These are phyloP conservation scores for Sebastes schlegelii DNA, from an alignment of 2,113 vertebrate species.

Conservation along the genomic window DNA sequence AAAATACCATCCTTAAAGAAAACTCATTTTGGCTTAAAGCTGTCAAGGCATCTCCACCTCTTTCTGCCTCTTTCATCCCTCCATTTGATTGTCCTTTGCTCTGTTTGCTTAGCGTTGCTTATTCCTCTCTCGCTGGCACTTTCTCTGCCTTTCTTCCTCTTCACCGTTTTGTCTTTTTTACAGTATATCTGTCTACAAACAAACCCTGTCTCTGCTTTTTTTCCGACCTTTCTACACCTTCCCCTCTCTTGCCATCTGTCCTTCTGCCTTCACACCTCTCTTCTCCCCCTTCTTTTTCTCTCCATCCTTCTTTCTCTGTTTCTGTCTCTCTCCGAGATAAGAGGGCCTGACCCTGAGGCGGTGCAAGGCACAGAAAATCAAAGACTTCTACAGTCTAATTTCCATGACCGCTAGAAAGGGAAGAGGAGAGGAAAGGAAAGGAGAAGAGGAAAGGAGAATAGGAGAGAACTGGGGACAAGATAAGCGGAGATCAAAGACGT, in stretches of 20 bases:
- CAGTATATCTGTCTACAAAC: background rate
- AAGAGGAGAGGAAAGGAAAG: slow-evolving; percentile 28
- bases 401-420: slow-evolving; percentile 63
- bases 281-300: background rate
- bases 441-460: slow-evolving; percentile 20
- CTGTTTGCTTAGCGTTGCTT: slow-evolving; percentile 25
- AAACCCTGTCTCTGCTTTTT: background rate
- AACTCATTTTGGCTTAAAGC: slow-evolving; percentile 19
- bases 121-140: slow-evolving; percentile 56
- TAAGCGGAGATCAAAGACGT: slow-evolving; percentile 65
- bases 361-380: slow-evolving; percentile 59
- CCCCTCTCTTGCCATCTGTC: background rate
- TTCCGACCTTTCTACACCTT: background rate
- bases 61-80: slow-evolving; percentile 32
- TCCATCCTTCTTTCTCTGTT: slow-evolving; percentile 4
- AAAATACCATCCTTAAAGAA: slow-evolving; percentile 31
- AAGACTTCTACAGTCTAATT: slow-evolving; percentile 68
- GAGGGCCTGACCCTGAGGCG: slow-evolving; percentile 68
- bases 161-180: slow-evolving; percentile 3
- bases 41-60: slow-evolving; percentile 10
- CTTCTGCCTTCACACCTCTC: slow-evolving; percentile 3
- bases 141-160: slow-evolving; percentile 79
- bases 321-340: slow-evolving; percentile 36
- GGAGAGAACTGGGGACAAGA: slow-evolving; percentile 37
- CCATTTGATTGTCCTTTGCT: slow-evolving; percentile 6